A percentile compares a stretch with the other conserved stretches of the same genome.
Evolutionary conservation across 2,113 vertebrate species (phyloP).

Genomic region (Eudyptes chrysolophus): DNA sequence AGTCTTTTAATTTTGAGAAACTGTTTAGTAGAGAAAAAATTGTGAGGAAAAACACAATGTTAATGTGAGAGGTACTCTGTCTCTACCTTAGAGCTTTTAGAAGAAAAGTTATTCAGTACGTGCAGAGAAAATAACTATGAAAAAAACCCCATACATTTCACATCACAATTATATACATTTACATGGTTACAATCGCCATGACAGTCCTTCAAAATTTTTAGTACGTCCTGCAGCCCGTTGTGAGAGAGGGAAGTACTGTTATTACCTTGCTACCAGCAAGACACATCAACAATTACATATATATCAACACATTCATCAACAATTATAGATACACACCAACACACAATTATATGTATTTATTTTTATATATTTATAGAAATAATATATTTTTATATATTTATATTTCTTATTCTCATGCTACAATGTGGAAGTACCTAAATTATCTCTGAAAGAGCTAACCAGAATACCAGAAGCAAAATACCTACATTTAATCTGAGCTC

Average conservation of each 20-base stretch:
- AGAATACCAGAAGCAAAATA: background rate
- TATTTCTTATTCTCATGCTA: background rate
- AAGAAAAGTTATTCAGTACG: background rate
- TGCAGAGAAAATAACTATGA: background rate
- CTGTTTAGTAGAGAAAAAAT: background rate
- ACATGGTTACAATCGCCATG: background rate
- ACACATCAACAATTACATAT: background rate
- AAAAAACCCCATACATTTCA: background rate
- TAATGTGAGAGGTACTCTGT: background rate
- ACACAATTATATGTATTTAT: background rate
- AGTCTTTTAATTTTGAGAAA: background rate
- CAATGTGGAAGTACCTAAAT: background rate
- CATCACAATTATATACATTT: background rate
- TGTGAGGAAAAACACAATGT: background rate
- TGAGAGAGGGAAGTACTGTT: background rate
- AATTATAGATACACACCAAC: background rate
- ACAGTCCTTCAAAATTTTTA: background rate
- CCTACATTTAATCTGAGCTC: background rate
- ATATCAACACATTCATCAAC: background rate
- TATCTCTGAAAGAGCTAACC: background rate
- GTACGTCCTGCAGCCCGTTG: background rate
- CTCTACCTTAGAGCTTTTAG: background rate
- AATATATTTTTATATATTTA: background rate
- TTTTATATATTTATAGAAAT: background rate
- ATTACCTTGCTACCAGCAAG: background rate